These are phyloP conservation scores for Hemicordylus capensis DNA, from an alignment of 2,113 vertebrate genomes.

Conservation along the genomic window DNA sequence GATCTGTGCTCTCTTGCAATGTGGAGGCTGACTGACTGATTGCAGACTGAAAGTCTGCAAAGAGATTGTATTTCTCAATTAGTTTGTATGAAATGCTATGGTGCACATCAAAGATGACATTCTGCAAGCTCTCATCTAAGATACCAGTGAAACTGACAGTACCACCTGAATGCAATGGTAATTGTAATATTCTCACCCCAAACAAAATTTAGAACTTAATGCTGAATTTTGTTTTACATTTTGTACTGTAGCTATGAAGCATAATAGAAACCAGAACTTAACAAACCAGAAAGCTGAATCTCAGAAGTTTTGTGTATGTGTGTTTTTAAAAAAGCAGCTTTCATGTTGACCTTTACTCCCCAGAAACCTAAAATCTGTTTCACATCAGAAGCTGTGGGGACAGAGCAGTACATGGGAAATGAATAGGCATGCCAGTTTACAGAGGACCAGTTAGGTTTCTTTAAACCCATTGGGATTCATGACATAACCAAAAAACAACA, in stretches of 20 bases:
- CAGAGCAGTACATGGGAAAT: constrained; percentile 73
- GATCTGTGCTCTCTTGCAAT: background rate
- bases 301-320: constrained; percentile 46
- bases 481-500: constrained; percentile 86
- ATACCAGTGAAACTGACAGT: constrained; percentile 18
- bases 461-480: constrained; percentile 74
- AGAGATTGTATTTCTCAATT: constrained; percentile 6
- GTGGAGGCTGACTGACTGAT: constrained; percentile 20
- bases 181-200: constrained; percentile 39
- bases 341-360: constrained; percentile 84
- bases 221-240: constrained; percentile 52
- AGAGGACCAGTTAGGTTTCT: constrained; percentile 60
- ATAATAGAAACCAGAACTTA: constrained; percentile 77
- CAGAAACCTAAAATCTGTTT: constrained; percentile 81
- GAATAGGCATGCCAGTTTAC: constrained; percentile 53
- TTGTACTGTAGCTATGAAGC: constrained; percentile 54
- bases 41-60: constrained; percentile 27
- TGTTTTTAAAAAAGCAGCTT: constrained; percentile 68
- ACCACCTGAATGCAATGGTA: constrained; percentile 6
- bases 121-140: constrained; percentile 15
- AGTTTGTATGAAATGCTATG: background rate
- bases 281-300: constrained; percentile 63
- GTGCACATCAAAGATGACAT: constrained; percentile 10
- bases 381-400: constrained; percentile 78
- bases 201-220: constrained; percentile 37